Conservation (phyloP, 2,797 vertebrate genomes). For the Molossus molossus region DNA sequence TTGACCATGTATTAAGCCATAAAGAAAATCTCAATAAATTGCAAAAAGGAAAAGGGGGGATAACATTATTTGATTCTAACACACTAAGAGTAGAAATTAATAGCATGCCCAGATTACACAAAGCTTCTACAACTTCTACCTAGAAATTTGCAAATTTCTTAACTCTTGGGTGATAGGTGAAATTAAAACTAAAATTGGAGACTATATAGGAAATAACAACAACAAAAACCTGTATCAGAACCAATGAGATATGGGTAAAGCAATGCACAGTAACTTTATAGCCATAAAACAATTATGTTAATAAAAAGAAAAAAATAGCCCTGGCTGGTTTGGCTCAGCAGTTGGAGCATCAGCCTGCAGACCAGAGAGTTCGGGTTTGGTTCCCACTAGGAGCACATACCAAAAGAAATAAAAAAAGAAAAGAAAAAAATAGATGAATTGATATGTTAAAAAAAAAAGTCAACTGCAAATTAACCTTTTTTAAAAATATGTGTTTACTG, state of each 20-base stretch:
- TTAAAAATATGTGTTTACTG: no score
- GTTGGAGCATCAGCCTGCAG: no score
- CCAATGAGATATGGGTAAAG: not conserved
- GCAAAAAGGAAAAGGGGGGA: not conserved
- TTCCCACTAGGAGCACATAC: no score
- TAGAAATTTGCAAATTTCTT: conserved; percentile 54
- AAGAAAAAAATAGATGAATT: not conserved
- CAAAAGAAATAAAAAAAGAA: no score
- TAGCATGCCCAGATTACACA: not conserved
- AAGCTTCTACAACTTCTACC: not conserved
- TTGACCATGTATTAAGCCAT: not conserved
- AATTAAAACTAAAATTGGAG: conserved; percentile 47
- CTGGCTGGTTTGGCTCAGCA: no score
- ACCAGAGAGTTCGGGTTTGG: no score
- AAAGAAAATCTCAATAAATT: conserved; percentile 11
- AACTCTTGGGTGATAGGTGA: not conserved
- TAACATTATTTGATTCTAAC: not conserved
- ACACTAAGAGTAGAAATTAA: not conserved
- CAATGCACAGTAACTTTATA: not conserved
- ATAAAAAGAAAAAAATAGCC: not conserved
- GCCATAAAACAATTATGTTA: not conserved
- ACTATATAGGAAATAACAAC: conserved; percentile 7
- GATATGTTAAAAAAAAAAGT: not conserved
- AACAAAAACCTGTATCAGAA: conserved; percentile 2
- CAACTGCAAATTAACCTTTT: not conserved